Evolutionary conservation across 2,113 vertebrate genomes (phyloP).

Genomic region (Silurus asotus): DNA sequence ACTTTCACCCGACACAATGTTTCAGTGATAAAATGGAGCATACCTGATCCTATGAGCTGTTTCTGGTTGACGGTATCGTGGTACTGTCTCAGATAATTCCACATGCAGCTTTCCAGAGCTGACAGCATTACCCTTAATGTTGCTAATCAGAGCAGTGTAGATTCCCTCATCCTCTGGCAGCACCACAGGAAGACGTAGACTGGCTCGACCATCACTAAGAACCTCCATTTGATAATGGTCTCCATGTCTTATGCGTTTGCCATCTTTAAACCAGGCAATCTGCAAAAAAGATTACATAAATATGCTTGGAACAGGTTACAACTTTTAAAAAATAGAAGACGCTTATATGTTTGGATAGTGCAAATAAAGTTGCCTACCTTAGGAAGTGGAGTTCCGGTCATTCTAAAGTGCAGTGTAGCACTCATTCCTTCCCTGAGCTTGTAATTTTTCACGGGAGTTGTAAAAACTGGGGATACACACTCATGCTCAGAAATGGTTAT

Average conservation of each 20-base stretch:
- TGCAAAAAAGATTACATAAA: conserved; percentile 54
- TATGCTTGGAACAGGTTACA: too few species aligned
- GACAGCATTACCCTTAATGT: conserved; percentile 90
- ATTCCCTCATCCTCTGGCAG: conserved; percentile 95
- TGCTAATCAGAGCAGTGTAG: conserved; percentile 90
- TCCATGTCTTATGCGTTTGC: conserved; percentile 84
- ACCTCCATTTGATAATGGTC: conserved; percentile 87
- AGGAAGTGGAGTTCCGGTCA: conserved; percentile 86
- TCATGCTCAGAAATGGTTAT: conserved; percentile 81
- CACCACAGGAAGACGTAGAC: conserved; percentile 84
- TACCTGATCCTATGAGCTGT: conserved; percentile 88
- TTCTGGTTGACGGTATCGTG: conserved; percentile 79
- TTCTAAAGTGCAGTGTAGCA: conserved; percentile 94
- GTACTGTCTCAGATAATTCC: conserved; percentile 79
- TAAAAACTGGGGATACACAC: conserved; percentile 82
- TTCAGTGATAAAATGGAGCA: background rate
- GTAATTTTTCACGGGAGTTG: conserved; percentile 89
- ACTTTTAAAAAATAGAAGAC: background rate
- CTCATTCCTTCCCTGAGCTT: conserved; percentile 91
- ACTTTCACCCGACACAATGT: background rate
- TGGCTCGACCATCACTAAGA: conserved; percentile 89
- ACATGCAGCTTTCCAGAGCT: conserved; percentile 94
- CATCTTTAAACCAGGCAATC: conserved; percentile 97
- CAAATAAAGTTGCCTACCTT: conserved; percentile 77
- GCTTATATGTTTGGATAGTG: background rate